A percentile compares a stretch with the other conserved stretches of the same genome.
These are phyloP conservation scores for Ormyrus rosae DNA, from an alignment of 2,888 invertebrate species.

Conservation along the genomic window DNA sequence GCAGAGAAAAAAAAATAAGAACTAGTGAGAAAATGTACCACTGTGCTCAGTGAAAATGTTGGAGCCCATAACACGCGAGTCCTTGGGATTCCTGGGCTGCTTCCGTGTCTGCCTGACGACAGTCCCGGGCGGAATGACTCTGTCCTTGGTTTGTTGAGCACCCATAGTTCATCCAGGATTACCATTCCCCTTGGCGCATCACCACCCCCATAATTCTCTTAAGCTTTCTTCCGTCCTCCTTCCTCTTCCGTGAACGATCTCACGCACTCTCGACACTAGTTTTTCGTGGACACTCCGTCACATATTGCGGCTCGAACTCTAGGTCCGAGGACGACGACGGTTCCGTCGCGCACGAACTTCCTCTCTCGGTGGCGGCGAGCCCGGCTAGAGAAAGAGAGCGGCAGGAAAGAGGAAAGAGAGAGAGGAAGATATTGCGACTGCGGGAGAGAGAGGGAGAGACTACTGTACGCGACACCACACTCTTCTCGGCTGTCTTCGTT, in stretches of 20 bases:
- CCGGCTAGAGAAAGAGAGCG: background rate
- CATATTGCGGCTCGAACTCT: slow-evolving; percentile 49
- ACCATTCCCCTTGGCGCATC: slow-evolving; percentile 68
- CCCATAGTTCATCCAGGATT: slow-evolving; percentile 83
- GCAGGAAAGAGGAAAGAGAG: background rate
- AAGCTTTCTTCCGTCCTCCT: background rate
- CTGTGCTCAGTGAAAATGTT: slow-evolving; percentile 97
- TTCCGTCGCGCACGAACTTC: slow-evolving; percentile 3
- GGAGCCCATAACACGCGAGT: slow-evolving; percentile 89
- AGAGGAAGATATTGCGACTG: slow-evolving; percentile 24
- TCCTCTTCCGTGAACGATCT: background rate
- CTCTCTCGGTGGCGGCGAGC: slow-evolving; percentile 19
- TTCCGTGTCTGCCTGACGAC: slow-evolving; percentile 85
- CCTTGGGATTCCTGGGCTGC: slow-evolving; percentile 87
- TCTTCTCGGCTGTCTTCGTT: background rate
- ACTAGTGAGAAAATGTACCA: slow-evolving; percentile 79
- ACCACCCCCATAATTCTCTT: slow-evolving; percentile 45
- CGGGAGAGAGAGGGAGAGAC: background rate
- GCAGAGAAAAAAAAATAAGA: too few relatives aligned
- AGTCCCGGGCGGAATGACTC: slow-evolving; percentile 84
- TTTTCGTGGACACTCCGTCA: slow-evolving; percentile 24
- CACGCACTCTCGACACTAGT: background rate
- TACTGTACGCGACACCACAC: background rate
- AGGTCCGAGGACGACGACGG: background rate
- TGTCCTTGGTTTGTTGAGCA: slow-evolving; percentile 95